Evolutionary conservation across 2,888 invertebrate species (phyloP), one percentile per base, ranked within the genome.

Genomic region (Pogonocherus hispidulus): DNA sequence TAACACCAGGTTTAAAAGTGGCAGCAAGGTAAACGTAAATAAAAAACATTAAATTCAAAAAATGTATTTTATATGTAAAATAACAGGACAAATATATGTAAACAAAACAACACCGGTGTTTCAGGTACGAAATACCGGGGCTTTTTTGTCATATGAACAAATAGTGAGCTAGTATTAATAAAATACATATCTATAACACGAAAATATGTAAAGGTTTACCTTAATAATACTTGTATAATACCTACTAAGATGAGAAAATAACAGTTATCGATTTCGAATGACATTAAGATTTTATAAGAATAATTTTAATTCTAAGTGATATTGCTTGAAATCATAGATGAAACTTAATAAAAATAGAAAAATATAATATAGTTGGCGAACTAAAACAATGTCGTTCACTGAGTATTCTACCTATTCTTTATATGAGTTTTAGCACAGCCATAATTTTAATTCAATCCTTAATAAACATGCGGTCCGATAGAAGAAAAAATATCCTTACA

Each of bases 371-470:
- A 51, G 37, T 37, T 22, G 23, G 19, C 22, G 56, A 44, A 52
- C 52, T 6, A 27, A 52, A 57, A 57, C 57, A 57, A 57, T 59
- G 51, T 63, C 57, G 49, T 47, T 46, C 46, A 65, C 23, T 64
- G 63, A 46, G 51, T 49, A 62, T 41, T 63, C 23, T 32, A 37
- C 37, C 47, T 49, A 56, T 65, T 52, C 51, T 37, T 68, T 63
- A 66, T 49, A 67, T 56, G 54, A 64, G 54, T 63, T 56, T 55
- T 68, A 68, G 68, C 68, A 68, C 68, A 68, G 68, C 68, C 68
- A 68, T 68, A 68, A 62, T 56, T 66, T 62, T 27, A 54, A 62
- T 62, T 62, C 60, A 60, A 54, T 55, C 46, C 60, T 11, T 52
- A 51, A 49, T 14, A 35, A 57, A 63, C 32, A 35, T 46, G 63